Evolutionary conservation across 2,888 invertebrate genomes (phyloP).

Genomic region (Lepidochrysops patricia): DNA sequence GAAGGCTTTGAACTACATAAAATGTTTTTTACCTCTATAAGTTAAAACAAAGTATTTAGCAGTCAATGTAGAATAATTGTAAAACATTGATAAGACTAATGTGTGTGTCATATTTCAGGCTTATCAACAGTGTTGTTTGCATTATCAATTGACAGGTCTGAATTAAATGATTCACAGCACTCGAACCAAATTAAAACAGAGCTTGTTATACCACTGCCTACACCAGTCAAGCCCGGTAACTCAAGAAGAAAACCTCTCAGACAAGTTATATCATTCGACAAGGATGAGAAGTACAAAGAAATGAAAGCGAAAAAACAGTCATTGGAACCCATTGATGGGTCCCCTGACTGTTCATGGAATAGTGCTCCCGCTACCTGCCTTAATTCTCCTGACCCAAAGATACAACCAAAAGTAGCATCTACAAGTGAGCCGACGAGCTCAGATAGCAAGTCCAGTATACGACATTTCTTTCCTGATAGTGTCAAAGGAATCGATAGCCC

Average conservation of each 20-base stretch:
- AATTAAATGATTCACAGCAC: constrained; percentile 79
- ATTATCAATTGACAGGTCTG: constrained; percentile 89
- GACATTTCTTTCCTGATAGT: constrained; percentile 66
- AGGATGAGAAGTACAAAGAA: constrained; percentile 43
- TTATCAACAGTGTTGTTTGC: constrained; percentile 94
- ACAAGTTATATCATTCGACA: constrained; percentile 70
- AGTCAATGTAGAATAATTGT: neutral
- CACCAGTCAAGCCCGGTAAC: constrained; percentile 71
- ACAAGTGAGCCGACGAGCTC: constrained; percentile 64
- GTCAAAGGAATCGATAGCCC: constrained; percentile 62
- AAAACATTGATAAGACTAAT: neutral
- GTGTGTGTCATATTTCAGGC: constrained; percentile 65
- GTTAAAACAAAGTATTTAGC: neutral
- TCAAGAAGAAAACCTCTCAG: constrained; percentile 58
- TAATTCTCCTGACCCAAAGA: constrained; percentile 72
- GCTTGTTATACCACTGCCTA: constrained; percentile 81
- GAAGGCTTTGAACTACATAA: no score
- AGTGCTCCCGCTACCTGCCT: constrained; percentile 78
- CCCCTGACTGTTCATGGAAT: constrained; percentile 48
- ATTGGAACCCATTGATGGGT: constrained; percentile 29
- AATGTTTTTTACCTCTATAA: no score
- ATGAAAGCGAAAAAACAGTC: constrained; percentile 31
- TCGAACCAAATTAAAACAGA: constrained; percentile 69
- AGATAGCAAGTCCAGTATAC: constrained; percentile 49
- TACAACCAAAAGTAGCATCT: constrained; percentile 42